Base-by-base conservation (phyloP, 2,888 invertebrate species). In the Andrena chrysosceles region DNA sequence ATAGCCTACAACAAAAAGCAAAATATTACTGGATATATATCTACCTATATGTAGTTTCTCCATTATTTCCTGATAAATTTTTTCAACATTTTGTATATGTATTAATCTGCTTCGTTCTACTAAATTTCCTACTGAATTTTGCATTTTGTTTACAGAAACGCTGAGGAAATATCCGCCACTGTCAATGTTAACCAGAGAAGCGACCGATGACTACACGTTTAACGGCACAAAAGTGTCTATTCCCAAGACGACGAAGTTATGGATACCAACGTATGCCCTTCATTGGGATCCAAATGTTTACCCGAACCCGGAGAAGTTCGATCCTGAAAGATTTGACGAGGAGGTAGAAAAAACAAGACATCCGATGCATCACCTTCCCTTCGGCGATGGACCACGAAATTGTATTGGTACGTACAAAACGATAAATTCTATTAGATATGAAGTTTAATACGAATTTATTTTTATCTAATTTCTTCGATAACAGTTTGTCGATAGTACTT, bases 131-230 rank as follows among this genome's bases (percentile, higher is more conserved):
- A n/a, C n/a, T 52, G 5, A 59, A 7, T 16, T 13, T 31, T 49
- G 2, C 20, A 62, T 48, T 6, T 67, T 48, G 23, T 60, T 75
- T 68, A 66, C 48, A 94, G 95, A 95, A 89, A 94, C 94, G 0
- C 85, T 95, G n/a, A 90, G 95, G 31, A 93, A 94, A 67, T 94
- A 94, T 89, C 94, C 95, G 64, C 93, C 94, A 2, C 89, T 92
- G 0, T 83, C 91, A 3, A 59, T 89, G 7, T 81, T 94, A 8
- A 91, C 90, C 75, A 90, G 94, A 79, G 86, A 68, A 7, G 72
- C 87, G 31, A 73, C 84, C 2, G 87, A 85, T 52, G 10, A 75
- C 8, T 90, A 92, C 48, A 91, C 89, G 3, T 91, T 92, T 33
- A n/a, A 26, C 4, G 87, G 81, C 0, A 89, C 87, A 1, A 85